Evolutionary conservation across 1,140 invertebrate species (phyloP).

Genomic region (Subanguina moxae): DNA sequence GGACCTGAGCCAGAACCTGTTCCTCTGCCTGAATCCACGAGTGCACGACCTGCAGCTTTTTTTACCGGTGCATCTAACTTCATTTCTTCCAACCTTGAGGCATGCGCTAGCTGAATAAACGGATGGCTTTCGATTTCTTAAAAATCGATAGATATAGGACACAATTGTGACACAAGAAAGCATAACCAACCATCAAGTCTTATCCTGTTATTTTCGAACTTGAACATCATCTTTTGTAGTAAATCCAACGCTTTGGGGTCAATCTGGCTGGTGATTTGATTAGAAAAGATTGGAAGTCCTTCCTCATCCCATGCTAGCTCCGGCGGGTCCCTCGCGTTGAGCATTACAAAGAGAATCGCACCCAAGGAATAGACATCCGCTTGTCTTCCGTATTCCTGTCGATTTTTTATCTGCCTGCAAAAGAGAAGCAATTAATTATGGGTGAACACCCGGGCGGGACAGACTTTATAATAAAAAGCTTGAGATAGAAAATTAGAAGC

Average conservation of each 20-base stretch:
- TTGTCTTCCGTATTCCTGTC: neutral
- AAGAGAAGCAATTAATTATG: neutral
- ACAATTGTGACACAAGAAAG: neutral
- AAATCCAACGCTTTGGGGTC: neutral
- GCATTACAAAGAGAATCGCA: neutral
- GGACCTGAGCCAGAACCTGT: neutral
- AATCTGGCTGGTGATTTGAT: neutral
- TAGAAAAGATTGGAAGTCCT: neutral
- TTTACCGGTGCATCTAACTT: neutral
- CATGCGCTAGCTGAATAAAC: neutral
- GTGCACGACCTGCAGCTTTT: neutral
- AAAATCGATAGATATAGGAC: neutral
- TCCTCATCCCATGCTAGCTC: neutral
- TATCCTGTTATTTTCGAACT: constrained; percentile 1
- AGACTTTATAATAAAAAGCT: no score
- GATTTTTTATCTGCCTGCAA: neutral
- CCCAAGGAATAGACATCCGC: constrained; percentile 1
- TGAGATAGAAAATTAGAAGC: no score
- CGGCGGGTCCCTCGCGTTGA: constrained; percentile 1
- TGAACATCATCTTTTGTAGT: neutral
- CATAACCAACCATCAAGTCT: neutral
- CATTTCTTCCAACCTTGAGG: neutral
- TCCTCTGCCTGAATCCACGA: neutral
- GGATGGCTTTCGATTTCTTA: neutral
- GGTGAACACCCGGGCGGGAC: no score